Conservation (phyloP, 2,797 vertebrate genomes). For the Manis pentadactyla region DNA sequence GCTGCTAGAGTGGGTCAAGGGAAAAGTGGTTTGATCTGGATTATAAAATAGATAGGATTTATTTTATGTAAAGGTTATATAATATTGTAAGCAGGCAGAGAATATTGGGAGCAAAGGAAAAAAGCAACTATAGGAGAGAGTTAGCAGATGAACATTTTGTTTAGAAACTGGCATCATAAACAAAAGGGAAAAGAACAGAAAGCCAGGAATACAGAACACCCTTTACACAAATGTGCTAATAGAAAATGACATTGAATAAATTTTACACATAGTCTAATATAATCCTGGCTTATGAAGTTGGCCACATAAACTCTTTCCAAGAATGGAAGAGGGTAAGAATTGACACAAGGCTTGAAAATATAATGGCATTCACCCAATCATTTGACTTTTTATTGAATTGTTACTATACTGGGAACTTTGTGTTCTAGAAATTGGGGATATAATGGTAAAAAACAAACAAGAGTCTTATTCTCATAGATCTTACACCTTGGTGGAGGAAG, state of each 20-base stretch:
- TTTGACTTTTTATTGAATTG: slow-evolving; percentile 2
- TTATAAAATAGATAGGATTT: neutral
- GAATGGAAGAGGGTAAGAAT: slow-evolving; percentile 16
- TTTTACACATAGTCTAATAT: neutral
- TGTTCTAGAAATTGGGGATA: neutral
- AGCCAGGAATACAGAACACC: neutral
- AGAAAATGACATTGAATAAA: neutral
- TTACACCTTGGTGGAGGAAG: slow-evolving; percentile 41
- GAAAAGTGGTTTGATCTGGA: neutral
- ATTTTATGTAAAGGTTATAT: neutral
- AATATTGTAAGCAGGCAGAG: neutral
- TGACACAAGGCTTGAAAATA: slow-evolving; percentile 11
- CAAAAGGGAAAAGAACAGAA: neutral
- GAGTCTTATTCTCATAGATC: neutral
- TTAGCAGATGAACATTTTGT: neutral
- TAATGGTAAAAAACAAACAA: neutral
- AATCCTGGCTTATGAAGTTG: neutral
- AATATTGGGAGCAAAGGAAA: neutral
- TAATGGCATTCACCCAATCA: neutral
- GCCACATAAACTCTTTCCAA: slow-evolving; percentile 23
- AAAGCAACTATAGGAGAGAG: neutral
- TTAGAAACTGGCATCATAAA: neutral
- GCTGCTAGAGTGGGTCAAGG: neutral
- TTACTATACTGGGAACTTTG: neutral
- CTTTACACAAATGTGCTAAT: neutral